phyloP scores from a whole-genome alignment of 2,888 invertebrate genomes.

The Eugnorisma glareosa region DNA sequence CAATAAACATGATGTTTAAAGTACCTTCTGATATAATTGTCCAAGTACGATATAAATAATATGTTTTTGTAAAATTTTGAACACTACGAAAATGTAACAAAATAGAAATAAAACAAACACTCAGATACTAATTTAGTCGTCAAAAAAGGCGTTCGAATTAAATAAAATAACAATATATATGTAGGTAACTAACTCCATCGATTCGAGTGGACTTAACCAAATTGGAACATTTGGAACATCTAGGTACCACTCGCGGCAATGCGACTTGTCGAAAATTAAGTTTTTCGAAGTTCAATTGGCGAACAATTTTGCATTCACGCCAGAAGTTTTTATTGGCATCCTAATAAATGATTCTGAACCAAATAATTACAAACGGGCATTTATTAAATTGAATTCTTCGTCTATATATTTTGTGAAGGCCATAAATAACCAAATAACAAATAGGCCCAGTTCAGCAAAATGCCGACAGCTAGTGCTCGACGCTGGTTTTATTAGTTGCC shows the following conservation, averaged over 20 bases:
- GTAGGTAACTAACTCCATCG: not conserved
- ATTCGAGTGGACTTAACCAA: not conserved
- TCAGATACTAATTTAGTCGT: not conserved
- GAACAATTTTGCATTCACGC: conserved; percentile 30
- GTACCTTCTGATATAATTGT: not conserved
- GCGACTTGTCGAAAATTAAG: conserved; percentile 26
- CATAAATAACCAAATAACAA: no score
- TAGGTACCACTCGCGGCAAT: conserved; percentile 6
- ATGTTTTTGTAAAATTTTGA: no score
- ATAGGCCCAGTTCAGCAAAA: not conserved
- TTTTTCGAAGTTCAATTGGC: conserved; percentile 36
- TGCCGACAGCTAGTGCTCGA: not conserved
- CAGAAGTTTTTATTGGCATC: conserved; percentile 53
- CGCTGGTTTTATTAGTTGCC: not conserved
- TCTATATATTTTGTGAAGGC: conserved; percentile 42
- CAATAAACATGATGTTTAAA: not conserved
- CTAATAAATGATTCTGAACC: conserved; percentile 58
- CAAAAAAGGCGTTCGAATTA: not conserved
- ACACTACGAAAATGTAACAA: not conserved
- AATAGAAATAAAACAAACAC: not conserved
- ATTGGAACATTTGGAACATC: conserved; percentile 5
- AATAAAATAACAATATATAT: not conserved
- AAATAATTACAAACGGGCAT: conserved; percentile 59
- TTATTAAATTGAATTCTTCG: conserved; percentile 56
- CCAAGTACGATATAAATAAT: not conserved